These are phyloP conservation scores for Florisuga fusca DNA, from an alignment of 2,797 vertebrate genomes.

Conservation along the genomic window DNA sequence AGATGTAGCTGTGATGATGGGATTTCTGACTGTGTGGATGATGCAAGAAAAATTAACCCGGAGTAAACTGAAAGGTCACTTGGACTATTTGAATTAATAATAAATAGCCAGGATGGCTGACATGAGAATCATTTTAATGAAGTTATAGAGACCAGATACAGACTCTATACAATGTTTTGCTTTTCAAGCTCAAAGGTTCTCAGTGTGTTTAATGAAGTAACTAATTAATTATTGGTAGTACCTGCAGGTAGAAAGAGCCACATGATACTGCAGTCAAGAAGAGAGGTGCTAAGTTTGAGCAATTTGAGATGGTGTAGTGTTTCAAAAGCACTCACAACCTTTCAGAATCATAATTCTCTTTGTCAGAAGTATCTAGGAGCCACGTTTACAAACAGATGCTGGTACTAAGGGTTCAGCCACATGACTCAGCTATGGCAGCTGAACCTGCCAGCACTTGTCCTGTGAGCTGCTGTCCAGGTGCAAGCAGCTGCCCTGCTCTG, in stretches of 20 bases:
- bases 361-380: conserved; percentile 9
- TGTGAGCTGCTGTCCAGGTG: neutral
- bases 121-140: neutral
- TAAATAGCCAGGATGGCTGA: neutral
- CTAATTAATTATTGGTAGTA: neutral
- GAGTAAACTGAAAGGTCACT: neutral
- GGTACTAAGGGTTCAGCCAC: neutral
- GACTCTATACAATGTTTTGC: neutral
- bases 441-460: conserved; percentile 12
- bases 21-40: neutral
- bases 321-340: neutral
- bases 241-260: neutral
- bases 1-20: neutral
- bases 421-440: neutral
- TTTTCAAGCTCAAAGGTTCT: neutral
- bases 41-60: neutral
- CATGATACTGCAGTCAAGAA: neutral
- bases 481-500: neutral
- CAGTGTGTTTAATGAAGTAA: neutral
- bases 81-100: neutral
- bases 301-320: neutral
- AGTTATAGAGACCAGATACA: neutral
- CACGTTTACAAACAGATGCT: conserved; percentile 22
- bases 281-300: neutral
- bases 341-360: neutral